Conservation (phyloP, 2,797 vertebrate genomes). For the Sebastes itinus region DNA sequence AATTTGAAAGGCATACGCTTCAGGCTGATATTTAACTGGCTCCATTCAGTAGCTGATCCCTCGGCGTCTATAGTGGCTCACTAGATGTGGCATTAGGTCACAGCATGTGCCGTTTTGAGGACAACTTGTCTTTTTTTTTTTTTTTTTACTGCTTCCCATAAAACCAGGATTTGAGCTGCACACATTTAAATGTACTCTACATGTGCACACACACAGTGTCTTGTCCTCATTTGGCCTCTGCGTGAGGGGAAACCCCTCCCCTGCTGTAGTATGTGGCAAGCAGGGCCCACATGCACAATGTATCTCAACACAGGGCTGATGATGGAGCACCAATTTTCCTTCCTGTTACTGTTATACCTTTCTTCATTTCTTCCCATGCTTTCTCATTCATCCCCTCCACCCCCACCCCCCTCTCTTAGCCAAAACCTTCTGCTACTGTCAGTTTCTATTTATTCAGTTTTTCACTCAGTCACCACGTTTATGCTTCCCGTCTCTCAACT, state of each 20-base stretch:
- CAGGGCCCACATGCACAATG: constrained; percentile 26
- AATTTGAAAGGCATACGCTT: constrained; percentile 52
- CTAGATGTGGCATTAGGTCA: constrained; percentile 62
- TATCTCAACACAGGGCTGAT: background rate
- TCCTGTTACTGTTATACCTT: background rate
- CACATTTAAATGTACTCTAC: constrained; percentile 22
- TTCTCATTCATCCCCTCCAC: background rate
- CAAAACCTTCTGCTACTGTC: background rate
- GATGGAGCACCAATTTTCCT: constrained; percentile 14
- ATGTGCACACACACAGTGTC: constrained; percentile 9
- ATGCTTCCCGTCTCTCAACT: constrained; percentile 7
- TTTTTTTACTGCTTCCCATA: constrained; percentile 57
- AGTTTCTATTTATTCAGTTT: constrained; percentile 8
- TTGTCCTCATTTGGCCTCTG: constrained; percentile 62
- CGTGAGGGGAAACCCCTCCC: constrained; percentile 33
- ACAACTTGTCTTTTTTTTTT: constrained; percentile 30
- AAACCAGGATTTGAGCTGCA: constrained; percentile 51
- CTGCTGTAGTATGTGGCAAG: constrained; percentile 1
- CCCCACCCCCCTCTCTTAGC: background rate
- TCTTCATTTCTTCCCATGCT: background rate
- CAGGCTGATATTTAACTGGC: constrained; percentile 40
- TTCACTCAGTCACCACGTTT: background rate
- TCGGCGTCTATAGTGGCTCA: constrained; percentile 44
- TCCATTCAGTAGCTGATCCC: constrained; percentile 47
- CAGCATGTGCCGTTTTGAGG: constrained; percentile 62